Evolutionary conservation across 1,140 invertebrate species (phyloP), one percentile per base, ranked within the genome.

Genomic region (Orius laevigatus): DNA sequence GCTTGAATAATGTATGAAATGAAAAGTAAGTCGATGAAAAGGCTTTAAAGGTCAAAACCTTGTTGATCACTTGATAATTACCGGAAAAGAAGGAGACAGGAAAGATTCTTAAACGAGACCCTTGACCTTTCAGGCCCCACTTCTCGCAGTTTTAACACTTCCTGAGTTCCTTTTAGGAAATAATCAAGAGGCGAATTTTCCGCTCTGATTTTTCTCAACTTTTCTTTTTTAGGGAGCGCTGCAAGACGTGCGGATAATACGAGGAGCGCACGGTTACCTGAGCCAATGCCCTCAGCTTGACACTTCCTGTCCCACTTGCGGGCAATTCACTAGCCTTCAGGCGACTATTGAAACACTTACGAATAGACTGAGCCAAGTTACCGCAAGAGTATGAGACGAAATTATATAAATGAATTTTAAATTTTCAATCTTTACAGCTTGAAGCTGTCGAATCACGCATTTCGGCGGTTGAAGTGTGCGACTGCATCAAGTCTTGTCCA

Each of bases 301-400:
- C 62, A 79, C 81, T 55, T 79, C 76, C 57, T 92, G 88, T 69
- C 86, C 87, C 34, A 88, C 86, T 4, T 91, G 87, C 66, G 85
- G 84, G 53, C 82, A 91, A 66, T 90, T 85, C 67, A 75, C 79
- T 50, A 67, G 78, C 59, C 71, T 90, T 57, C 81, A 89, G 67
- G 75, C 75, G 55, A 80, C 80, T 49, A 73, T 80, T 47, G 67
- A 70, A 55, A 64, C 71, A 50, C 63, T 79, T 44, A 67, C 73
- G 59, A 65, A 42, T 18, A 18, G 18, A 42, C 40, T 42, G 12
- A 18, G 40, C 58, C 66, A 76, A 53, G 63, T 81, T 48, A 71
- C 70, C 43, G 63, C 69, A 60, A 75, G 74, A 68, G 78, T 81
- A 67, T 68, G 70, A 33, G 11, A 39, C 14, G n/a, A 34, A 34